Percentiles rank a stretch among this genome's conserved stretches.
Conservation (phyloP, 1,140 invertebrate species). For the Brachionus calyciflorus region DNA sequence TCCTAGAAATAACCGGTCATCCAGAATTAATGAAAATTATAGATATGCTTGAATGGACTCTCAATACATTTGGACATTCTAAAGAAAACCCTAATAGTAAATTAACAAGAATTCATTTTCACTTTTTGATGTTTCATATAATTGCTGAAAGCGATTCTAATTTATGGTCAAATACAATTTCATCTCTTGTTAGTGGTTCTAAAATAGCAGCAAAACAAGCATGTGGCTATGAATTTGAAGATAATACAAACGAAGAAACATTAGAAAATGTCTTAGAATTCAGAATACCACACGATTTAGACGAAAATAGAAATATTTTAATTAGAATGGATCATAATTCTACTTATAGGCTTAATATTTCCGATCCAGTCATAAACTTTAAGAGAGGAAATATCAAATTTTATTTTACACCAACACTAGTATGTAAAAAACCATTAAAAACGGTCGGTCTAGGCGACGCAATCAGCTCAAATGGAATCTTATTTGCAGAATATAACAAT, state of each 20-base stretch:
- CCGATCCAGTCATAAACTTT: constrained; percentile 58
- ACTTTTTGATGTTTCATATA: constrained; percentile 63
- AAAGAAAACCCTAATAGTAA: constrained; percentile 52
- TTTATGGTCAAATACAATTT: constrained; percentile 59
- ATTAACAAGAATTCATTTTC: constrained; percentile 62
- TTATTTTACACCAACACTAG: constrained; percentile 62
- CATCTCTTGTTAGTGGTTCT: constrained; percentile 61
- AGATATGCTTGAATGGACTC: constrained; percentile 61
- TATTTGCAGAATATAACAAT: constrained; percentile 55
- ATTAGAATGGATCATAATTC: constrained; percentile 46
- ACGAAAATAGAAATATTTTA: constrained; percentile 55
- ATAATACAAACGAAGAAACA: constrained; percentile 51
- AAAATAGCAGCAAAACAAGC: constrained; percentile 60
- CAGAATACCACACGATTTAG: constrained; percentile 56
- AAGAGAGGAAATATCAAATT: constrained; percentile 58
- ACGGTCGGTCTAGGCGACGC: constrained; percentile 63
- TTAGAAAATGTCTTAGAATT: constrained; percentile 53
- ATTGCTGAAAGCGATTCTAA: constrained; percentile 54
- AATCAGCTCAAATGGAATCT: constrained; percentile 62
- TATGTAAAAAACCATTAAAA: constrained; percentile 61
- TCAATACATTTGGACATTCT: constrained; percentile 58
- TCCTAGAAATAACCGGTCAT: background rate
- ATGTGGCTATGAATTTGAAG: constrained; percentile 55
- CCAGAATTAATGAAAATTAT: constrained; percentile 53
- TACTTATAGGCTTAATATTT: constrained; percentile 50